Conservation (phyloP, 1,140 invertebrate genomes). For the Bombus haemorrhoidalis region DNA sequence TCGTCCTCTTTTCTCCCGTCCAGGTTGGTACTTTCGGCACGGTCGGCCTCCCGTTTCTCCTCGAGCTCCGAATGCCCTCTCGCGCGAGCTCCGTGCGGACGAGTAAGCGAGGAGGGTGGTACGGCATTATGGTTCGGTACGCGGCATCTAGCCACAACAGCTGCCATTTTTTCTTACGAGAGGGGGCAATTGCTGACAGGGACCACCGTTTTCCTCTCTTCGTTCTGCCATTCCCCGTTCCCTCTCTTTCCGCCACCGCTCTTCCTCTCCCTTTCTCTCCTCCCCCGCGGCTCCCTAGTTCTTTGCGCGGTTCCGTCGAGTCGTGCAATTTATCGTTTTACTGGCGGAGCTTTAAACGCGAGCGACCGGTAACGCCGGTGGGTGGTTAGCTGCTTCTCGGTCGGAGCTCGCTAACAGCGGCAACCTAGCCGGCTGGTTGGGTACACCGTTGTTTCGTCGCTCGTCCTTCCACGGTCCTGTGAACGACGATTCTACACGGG, state of each 20-base stretch:
- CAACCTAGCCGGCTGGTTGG: conserved; percentile 19
- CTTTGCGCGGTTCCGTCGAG: conserved; percentile 28
- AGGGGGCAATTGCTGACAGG: conserved; percentile 80
- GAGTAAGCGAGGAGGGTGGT: conserved; percentile 56
- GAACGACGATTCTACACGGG: conserved; percentile 27
- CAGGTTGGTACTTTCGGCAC: conserved; percentile 56
- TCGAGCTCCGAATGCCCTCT: conserved; percentile 28
- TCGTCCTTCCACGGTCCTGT: neutral
- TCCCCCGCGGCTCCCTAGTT: neutral
- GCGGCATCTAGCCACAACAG: conserved; percentile 75
- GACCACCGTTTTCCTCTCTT: conserved; percentile 73
- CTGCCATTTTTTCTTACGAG: conserved; percentile 79
- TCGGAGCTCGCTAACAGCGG: conserved; percentile 14
- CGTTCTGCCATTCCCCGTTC: conserved; percentile 20
- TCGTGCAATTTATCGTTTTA: conserved; percentile 80
- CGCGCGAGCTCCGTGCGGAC: conserved; percentile 48
- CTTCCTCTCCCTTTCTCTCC: conserved; percentile 28
- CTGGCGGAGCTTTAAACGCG: conserved; percentile 70
- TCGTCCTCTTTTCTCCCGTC: conserved; percentile 36
- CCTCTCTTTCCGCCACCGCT: conserved; percentile 11
- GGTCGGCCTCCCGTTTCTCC: conserved; percentile 42
- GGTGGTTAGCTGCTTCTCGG: conserved; percentile 62
- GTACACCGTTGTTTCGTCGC: neutral
- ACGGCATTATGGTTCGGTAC: conserved; percentile 75
- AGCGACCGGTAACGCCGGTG: conserved; percentile 65